Evolutionary conservation across 2,888 invertebrate genomes (phyloP).

Genomic region (Scaeva pyrastri): DNA sequence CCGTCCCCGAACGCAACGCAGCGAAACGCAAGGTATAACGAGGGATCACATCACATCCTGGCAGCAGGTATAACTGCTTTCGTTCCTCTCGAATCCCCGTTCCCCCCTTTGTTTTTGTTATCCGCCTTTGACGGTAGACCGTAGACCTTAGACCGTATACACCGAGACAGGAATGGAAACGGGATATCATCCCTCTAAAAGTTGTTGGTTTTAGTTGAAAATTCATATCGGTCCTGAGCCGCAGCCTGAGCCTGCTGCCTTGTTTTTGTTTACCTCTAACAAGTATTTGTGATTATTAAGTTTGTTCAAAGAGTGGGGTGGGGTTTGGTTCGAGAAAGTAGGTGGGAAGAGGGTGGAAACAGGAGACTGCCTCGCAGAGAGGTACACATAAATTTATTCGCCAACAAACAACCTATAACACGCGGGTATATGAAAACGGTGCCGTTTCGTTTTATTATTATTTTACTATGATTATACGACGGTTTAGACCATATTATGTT

Average conservation of each 20-base stretch:
- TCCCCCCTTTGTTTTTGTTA: neutral
- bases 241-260: constrained; percentile 12
- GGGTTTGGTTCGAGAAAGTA: neutral
- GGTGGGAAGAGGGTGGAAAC: neutral
- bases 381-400: constrained; percentile 45
- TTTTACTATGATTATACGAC: constrained; percentile 53
- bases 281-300: constrained; percentile 69
- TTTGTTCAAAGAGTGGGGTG: constrained; percentile 40
- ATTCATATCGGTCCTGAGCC: constrained; percentile 55
- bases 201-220: constrained; percentile 69
- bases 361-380: neutral
- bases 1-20: neutral
- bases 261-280: constrained; percentile 68
- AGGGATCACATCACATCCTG: neutral
- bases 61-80: neutral
- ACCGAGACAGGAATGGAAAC: no score
- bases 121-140: neutral
- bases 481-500: constrained; percentile 34
- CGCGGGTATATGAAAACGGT: constrained; percentile 29
- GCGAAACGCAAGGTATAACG: neutral
- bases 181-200: constrained; percentile 20
- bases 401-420: constrained; percentile 20
- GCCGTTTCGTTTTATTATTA: constrained; percentile 57
- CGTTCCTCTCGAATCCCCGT: neutral
- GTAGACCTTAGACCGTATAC: no score